A percentile compares a stretch with the other conserved stretches of the same genome.
Conservation (phyloP, 1,140 invertebrate species). For the Drosophila punjabiensis region DNA sequence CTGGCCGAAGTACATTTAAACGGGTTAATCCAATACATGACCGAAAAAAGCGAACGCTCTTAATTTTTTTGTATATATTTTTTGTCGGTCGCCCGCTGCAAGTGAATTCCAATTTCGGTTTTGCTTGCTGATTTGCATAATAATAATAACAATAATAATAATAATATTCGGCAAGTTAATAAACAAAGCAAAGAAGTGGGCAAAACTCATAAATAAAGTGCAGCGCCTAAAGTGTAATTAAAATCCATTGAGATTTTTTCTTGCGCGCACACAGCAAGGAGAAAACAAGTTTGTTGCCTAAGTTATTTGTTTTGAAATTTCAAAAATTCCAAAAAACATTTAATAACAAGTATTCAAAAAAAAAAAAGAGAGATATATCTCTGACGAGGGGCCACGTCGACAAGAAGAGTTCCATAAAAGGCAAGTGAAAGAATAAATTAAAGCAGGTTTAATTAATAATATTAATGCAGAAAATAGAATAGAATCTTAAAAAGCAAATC, state of each 20-base stretch:
- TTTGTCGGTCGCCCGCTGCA: conserved; percentile 20
- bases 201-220: conserved; percentile 79
- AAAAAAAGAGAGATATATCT: conserved; percentile 13
- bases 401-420: conserved; percentile 53
- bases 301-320: conserved; percentile 73
- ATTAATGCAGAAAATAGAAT: conserved; percentile 29
- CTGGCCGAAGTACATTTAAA: conserved; percentile 58
- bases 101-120: conserved; percentile 46
- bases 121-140: conserved; percentile 68
- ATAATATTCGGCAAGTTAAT: conserved; percentile 54
- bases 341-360: conserved; percentile 22
- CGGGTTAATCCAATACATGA: conserved; percentile 56
- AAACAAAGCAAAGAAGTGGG: conserved; percentile 79
- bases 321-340: conserved; percentile 42
- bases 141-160: conserved; percentile 31
- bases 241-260: conserved; percentile 52
- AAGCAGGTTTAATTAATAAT: conserved; percentile 12
- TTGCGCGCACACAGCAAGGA: conserved; percentile 31
- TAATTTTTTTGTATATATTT: conserved; percentile 22
- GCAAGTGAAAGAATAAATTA: conserved; percentile 50
- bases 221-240: conserved; percentile 55
- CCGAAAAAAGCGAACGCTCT: conserved; percentile 42
- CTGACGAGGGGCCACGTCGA: conserved; percentile 44
- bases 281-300: conserved; percentile 80
- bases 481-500: conserved; percentile 12